A percentile compares a stretch with the other conserved stretches of the same genome.
Conservation (phyloP, 2,888 invertebrate species). For the Lasioglossum calceatum region DNA sequence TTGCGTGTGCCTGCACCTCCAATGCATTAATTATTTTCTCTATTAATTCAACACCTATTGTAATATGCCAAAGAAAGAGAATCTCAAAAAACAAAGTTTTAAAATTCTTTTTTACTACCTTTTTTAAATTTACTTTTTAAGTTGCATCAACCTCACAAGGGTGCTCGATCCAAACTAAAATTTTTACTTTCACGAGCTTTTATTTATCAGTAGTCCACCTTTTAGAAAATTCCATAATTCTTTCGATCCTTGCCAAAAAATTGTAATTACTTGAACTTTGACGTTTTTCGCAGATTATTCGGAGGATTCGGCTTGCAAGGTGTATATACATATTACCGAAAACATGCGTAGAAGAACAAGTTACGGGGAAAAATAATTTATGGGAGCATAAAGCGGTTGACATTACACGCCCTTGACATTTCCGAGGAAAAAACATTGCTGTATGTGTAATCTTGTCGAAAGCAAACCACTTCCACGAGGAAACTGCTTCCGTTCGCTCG, state of each 20-base stretch:
- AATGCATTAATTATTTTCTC: too few species aligned
- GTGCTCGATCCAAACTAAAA: too few species aligned
- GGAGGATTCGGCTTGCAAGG: neutral
- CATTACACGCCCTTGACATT: neutral
- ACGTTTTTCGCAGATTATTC: neutral
- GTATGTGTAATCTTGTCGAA: neutral
- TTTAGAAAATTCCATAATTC: too few species aligned
- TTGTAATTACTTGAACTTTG: neutral
- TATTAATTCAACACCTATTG: too few species aligned
- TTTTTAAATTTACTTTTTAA: too few species aligned
- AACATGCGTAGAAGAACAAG: neutral
- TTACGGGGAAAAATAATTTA: neutral
- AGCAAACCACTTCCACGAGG: slow-evolving; percentile 4
- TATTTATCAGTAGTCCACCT: too few species aligned
- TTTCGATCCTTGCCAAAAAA: neutral
- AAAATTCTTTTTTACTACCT: too few species aligned
- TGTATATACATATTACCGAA: neutral
- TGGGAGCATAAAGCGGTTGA: neutral
- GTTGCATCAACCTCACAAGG: too few species aligned
- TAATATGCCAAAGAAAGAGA: too few species aligned
- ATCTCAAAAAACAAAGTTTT: too few species aligned
- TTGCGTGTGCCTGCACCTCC: too few species aligned
- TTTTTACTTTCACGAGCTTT: too few species aligned
- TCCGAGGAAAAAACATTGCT: neutral
- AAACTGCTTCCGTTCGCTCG: neutral